Evolutionary conservation across 2,797 vertebrate genomes (phyloP).

Genomic region (Limnodromus scolopaceus): DNA sequence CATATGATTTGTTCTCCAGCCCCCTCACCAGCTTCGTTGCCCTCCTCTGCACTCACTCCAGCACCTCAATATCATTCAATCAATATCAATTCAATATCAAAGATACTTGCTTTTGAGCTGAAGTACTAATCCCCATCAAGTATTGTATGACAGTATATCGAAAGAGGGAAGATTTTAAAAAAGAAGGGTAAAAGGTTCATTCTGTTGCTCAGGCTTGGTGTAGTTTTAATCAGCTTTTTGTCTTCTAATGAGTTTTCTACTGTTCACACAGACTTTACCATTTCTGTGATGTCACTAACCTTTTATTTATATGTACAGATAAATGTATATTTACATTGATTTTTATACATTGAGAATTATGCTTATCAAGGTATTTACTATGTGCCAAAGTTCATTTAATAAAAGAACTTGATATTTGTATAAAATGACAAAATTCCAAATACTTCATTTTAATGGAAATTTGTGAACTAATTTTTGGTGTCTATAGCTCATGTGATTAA

Average conservation of each 20-base stretch:
- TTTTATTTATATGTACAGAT: neutral
- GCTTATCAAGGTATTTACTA: neutral
- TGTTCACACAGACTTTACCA: neutral
- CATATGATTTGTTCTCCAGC: no score
- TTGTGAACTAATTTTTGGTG: neutral
- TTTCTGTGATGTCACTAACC: neutral
- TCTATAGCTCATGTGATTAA: neutral
- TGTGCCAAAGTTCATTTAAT: neutral
- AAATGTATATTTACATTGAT: neutral
- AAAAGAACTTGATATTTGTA: neutral
- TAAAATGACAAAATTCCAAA: neutral
- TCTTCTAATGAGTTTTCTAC: neutral
- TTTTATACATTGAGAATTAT: neutral
- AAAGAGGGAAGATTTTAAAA: neutral
- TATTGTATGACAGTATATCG: neutral
- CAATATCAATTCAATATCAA: no score
- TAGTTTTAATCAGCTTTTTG: neutral
- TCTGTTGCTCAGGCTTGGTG: neutral
- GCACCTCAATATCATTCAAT: no score
- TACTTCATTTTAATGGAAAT: neutral
- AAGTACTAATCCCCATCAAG: neutral
- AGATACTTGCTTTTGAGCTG: neutral
- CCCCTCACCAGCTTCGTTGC: no score
- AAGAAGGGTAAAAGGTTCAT: accelerated
- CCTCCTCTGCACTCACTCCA: no score